Conservation (phyloP, 2,888 invertebrate species). For the Nysson spinosus region DNA sequence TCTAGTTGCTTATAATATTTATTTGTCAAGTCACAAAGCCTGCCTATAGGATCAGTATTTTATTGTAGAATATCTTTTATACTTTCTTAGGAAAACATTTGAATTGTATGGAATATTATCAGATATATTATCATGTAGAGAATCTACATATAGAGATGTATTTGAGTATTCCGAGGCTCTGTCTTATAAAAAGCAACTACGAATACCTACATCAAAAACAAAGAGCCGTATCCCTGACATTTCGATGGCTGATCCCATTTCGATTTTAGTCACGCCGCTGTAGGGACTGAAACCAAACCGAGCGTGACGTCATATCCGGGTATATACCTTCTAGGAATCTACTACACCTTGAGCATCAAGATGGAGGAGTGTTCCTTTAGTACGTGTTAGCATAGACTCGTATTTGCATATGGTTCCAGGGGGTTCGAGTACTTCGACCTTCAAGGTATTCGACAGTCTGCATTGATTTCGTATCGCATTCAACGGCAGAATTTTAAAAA, state of each 20-base stretch:
- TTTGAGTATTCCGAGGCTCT: too few relatives aligned
- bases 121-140: too few relatives aligned
- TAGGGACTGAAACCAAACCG: slow-evolving; percentile 54
- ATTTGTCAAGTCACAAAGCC: too few relatives aligned
- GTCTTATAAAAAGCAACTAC: neutral
- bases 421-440: slow-evolving; percentile 20
- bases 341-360: neutral
- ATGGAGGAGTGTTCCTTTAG: slow-evolving; percentile 3
- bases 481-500: slow-evolving; percentile 64
- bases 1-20: too few relatives aligned
- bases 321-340: slow-evolving; percentile 26
- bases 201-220: neutral
- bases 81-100: too few relatives aligned
- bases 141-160: too few relatives aligned
- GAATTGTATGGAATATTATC: too few relatives aligned
- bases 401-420: slow-evolving; percentile 27
- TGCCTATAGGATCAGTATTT: too few relatives aligned
- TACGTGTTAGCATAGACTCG: neutral
- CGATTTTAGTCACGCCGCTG: slow-evolving; percentile 71
- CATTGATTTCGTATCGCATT: slow-evolving; percentile 70
- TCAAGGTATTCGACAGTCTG: slow-evolving; percentile 44
- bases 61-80: too few relatives aligned
- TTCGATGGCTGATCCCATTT: slow-evolving; percentile 49
- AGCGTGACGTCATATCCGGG: slow-evolving; percentile 60
- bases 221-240: slow-evolving; percentile 1